These are phyloP conservation scores for Formicarius rufipectus DNA, from an alignment of 2,113 vertebrate genomes.

Conservation along the genomic window DNA sequence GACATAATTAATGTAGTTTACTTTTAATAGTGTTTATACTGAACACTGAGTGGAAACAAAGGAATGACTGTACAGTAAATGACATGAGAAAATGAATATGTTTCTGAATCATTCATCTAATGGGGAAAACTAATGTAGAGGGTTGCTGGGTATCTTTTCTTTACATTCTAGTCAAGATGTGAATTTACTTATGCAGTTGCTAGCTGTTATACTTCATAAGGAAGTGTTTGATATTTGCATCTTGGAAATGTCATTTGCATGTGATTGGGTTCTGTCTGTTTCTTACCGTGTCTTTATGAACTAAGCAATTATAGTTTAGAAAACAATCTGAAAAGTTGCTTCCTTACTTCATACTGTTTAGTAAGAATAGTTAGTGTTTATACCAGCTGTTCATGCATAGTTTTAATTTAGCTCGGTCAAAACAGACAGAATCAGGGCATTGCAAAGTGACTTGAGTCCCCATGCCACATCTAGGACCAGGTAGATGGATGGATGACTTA, in stretches of 20 bases:
- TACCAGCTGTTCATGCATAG: neutral
- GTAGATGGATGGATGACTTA: neutral
- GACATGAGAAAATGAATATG: neutral
- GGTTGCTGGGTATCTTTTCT: neutral
- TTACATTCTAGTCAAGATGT: constrained; percentile 10
- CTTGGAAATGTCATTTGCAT: constrained; percentile 39
- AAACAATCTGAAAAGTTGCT: constrained; percentile 47
- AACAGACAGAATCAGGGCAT: neutral
- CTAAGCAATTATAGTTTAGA: constrained; percentile 21
- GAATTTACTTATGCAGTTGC: neutral
- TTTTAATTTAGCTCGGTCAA: neutral
- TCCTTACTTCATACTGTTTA: constrained; percentile 43
- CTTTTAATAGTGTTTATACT: neutral
- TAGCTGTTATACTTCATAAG: constrained; percentile 10
- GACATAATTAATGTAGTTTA: constrained; percentile 2
- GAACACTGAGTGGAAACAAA: neutral
- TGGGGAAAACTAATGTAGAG: neutral
- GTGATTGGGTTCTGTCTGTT: constrained; percentile 42
- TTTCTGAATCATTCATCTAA: neutral
- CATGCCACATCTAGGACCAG: neutral
- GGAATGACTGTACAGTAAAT: neutral
- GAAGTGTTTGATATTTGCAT: constrained; percentile 50
- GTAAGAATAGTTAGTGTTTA: neutral
- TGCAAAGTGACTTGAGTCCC: neutral
- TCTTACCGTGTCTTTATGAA: constrained; percentile 60